These are phyloP conservation scores for Porites divaricata DNA, from an alignment of 92 coral and sea anemone genomes.

Conservation along the genomic window DNA sequence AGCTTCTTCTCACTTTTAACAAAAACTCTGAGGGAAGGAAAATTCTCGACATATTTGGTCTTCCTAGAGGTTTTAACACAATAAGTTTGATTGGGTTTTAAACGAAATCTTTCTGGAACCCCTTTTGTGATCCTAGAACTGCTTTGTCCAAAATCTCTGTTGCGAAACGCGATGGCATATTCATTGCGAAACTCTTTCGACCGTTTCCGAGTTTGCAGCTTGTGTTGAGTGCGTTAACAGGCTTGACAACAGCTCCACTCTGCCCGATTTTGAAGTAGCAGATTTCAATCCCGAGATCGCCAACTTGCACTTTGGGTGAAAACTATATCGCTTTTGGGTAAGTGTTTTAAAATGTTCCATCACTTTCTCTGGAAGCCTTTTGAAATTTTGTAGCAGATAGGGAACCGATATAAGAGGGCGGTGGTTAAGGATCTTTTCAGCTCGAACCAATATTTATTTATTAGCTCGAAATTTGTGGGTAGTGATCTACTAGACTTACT, in stretches of 20 bases:
- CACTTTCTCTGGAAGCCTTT: not conserved
- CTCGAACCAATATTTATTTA: not conserved
- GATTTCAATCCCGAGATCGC: not conserved
- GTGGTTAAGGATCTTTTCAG: not conserved
- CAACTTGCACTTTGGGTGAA: not conserved
- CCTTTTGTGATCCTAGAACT: not conserved
- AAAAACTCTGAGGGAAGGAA: conserved; percentile 7
- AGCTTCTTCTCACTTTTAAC: not conserved
- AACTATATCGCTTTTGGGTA: not conserved
- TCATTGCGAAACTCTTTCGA: not conserved
- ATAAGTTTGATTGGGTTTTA: conserved; percentile 33
- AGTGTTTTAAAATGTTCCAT: not conserved
- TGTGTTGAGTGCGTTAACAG: conserved; percentile 1
- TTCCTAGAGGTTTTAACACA: not conserved
- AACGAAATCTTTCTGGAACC: conserved; percentile 5
- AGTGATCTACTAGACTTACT: too few species aligned
- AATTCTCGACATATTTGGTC: conserved; percentile 11
- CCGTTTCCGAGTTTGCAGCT: conserved; percentile 1
- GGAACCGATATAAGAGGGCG: not conserved
- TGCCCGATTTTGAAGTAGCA: not conserved
- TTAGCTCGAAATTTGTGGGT: not conserved
- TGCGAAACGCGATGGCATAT: conserved; percentile 20
- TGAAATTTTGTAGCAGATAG: not conserved
- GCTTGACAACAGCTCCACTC: not conserved
- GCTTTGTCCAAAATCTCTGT: conserved; percentile 16